phyloP scores from a whole-genome alignment of 2,888 invertebrate genomes.

The Cephalotes varians region DNA sequence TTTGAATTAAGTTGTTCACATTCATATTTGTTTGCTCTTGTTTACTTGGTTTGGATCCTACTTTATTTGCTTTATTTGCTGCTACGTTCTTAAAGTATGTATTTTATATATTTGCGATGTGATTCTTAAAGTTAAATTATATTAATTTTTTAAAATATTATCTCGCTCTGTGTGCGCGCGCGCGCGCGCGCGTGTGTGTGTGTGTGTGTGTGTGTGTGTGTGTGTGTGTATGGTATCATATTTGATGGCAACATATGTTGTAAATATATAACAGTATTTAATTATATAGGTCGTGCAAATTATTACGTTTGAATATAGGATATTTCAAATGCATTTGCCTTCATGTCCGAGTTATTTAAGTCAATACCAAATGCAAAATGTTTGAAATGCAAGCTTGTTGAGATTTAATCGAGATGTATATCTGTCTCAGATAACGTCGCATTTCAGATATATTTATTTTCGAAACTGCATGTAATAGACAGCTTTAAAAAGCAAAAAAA shows the following conservation, averaged over 20 bases:
- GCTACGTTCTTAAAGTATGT: neutral
- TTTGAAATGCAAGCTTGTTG: slow-evolving; percentile 22
- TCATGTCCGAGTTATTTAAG: neutral
- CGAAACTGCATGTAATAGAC: neutral
- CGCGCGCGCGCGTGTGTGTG: too few relatives aligned
- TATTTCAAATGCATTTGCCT: neutral
- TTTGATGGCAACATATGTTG: too few relatives aligned
- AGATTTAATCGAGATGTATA: slow-evolving; percentile 24
- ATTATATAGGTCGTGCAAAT: neutral
- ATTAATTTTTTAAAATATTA: too few relatives aligned
- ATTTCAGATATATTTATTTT: slow-evolving; percentile 2
- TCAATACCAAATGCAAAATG: slow-evolving; percentile 19
- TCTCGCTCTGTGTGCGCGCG: too few relatives aligned
- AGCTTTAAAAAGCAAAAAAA: neutral
- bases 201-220: too few relatives aligned
- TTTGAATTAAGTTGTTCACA: neutral
- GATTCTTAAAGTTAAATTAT: slow-evolving; percentile 11
- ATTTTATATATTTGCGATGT: neutral
- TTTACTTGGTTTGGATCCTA: neutral
- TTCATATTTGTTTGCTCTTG: neutral
- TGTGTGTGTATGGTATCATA: too few relatives aligned
- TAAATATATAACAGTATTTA: neutral
- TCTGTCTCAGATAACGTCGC: neutral
- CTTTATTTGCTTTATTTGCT: too few relatives aligned
- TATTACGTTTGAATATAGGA: too few relatives aligned